Percentiles rank a stretch among this genome's conserved stretches.
phyloP scores from a whole-genome alignment of 2,888 invertebrate genomes.

The Mimas tiliae region DNA sequence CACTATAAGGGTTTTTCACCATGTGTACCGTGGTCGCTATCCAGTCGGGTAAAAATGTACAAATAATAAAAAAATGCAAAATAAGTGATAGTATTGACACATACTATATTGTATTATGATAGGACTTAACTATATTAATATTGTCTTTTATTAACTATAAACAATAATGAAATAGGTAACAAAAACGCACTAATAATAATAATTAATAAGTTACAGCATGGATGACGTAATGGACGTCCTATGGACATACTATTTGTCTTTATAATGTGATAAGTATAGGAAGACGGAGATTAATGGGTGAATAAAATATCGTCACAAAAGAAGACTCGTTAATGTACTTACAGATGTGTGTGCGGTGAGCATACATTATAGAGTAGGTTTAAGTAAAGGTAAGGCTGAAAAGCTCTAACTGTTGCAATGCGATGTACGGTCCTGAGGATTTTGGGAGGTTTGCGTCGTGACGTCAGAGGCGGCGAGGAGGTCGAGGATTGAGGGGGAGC shows the following conservation, averaged over 20 bases:
- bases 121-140: too few relatives aligned
- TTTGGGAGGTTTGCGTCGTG: conserved; percentile 72
- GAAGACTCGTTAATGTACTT: conserved; percentile 36
- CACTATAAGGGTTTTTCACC: too few relatives aligned
- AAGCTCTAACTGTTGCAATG: conserved; percentile 61
- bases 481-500: not conserved
- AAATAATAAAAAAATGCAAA: too few relatives aligned
- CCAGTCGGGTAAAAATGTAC: too few relatives aligned
- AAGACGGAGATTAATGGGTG: not conserved
- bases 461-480: conserved; percentile 65
- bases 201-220: not conserved
- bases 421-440: conserved; percentile 62
- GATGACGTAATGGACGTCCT: not conserved
- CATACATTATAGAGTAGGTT: conserved; percentile 37
- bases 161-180: not conserved
- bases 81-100: too few relatives aligned
- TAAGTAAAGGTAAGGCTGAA: conserved; percentile 43
- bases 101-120: too few relatives aligned
- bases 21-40: too few relatives aligned
- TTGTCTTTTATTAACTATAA: too few relatives aligned
- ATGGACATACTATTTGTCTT: not conserved
- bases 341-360: conserved; percentile 37
- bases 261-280: not conserved
- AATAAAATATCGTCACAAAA: conserved; percentile 16
- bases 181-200: not conserved